Percentiles rank a stretch among this genome's conserved stretches.
Conservation (phyloP, 1,140 invertebrate species). For the Drosophila prosaltans region DNA sequence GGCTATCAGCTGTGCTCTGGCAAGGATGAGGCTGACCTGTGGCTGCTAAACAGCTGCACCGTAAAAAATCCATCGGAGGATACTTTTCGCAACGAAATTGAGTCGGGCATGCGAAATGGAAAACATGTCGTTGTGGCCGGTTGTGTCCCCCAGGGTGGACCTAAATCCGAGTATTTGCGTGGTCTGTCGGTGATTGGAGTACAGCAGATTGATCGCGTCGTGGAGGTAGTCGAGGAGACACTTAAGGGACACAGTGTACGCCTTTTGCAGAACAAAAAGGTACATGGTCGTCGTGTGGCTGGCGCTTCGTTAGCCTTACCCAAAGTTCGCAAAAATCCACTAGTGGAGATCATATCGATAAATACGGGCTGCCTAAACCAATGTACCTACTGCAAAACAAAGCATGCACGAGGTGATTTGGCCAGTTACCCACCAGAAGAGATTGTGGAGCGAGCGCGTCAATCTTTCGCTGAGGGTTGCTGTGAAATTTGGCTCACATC, state of each 20-base stretch:
- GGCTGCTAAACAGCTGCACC: constrained; percentile 98
- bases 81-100: constrained; percentile 97
- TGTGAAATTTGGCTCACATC: constrained; percentile 99
- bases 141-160: constrained; percentile 96
- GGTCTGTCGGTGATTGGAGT: constrained; percentile 96
- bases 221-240: constrained; percentile 99
- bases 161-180: constrained; percentile 89
- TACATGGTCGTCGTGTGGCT: constrained; percentile 91
- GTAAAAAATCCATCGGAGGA: constrained; percentile 98
- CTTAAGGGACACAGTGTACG: constrained; percentile 90
- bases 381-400: constrained; percentile 99
- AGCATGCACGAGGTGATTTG: constrained; percentile 97
- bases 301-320: constrained; percentile 94
- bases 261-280: constrained; percentile 93
- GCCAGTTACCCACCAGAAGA: constrained; percentile 96
- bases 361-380: constrained; percentile 99
- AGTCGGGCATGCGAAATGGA: constrained; percentile 88
- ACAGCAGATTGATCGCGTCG: constrained; percentile 98
- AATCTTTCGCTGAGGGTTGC: constrained; percentile 96
- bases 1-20: constrained; percentile 94
- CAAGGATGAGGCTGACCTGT: constrained; percentile 93
- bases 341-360: constrained; percentile 99
- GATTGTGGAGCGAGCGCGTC: constrained; percentile 90
- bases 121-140: constrained; percentile 97
- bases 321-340: constrained; percentile 97